Evolutionary conservation across 30 jellyfish, hydroid and myxozoan species (phyloP).

Genomic region (Aurelia coerulea): DNA sequence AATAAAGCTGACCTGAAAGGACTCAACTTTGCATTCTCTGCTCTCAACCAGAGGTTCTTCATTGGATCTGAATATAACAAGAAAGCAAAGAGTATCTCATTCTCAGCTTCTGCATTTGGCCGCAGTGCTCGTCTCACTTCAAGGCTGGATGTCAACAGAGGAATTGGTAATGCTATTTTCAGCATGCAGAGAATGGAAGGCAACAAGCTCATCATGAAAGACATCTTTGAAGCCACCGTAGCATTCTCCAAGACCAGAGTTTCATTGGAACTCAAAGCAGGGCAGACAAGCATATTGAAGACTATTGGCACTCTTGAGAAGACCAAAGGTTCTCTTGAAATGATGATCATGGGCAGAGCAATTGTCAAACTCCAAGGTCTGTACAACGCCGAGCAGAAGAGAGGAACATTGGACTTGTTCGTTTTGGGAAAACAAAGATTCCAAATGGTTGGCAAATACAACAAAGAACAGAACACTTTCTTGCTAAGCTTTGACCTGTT

Average conservation of each 20-base stretch:
- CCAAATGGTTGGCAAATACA: slow-evolving; percentile 54
- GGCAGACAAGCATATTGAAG: slow-evolving; percentile 15
- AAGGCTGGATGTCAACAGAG: slow-evolving; percentile 3
- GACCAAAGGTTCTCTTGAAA: slow-evolving; percentile 33
- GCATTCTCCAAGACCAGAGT: slow-evolving; percentile 27
- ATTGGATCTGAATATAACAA: slow-evolving; percentile 70
- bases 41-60: slow-evolving; percentile 44
- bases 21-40: slow-evolving; percentile 51
- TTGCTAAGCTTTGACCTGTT: slow-evolving; percentile 46
- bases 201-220: slow-evolving; percentile 33
- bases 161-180: slow-evolving; percentile 23
- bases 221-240: slow-evolving; percentile 12
- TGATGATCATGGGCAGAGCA: slow-evolving; percentile 33
- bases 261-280: slow-evolving; percentile 25
- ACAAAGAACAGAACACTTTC: slow-evolving; percentile 40
- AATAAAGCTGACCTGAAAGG: slow-evolving; percentile 54
- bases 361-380: slow-evolving; percentile 18
- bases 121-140: slow-evolving; percentile 26
- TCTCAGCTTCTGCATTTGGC: slow-evolving; percentile 51
- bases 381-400: slow-evolving; percentile 16
- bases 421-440: slow-evolving; percentile 40
- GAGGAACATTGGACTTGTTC: slow-evolving; percentile 4
- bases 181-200: slow-evolving; percentile 52
- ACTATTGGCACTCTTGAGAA: slow-evolving; percentile 28
- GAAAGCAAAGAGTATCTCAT: slow-evolving; percentile 32